phyloP scores from a whole-genome alignment of 2,797 vertebrate species.

The Pempheris klunzingeri region DNA sequence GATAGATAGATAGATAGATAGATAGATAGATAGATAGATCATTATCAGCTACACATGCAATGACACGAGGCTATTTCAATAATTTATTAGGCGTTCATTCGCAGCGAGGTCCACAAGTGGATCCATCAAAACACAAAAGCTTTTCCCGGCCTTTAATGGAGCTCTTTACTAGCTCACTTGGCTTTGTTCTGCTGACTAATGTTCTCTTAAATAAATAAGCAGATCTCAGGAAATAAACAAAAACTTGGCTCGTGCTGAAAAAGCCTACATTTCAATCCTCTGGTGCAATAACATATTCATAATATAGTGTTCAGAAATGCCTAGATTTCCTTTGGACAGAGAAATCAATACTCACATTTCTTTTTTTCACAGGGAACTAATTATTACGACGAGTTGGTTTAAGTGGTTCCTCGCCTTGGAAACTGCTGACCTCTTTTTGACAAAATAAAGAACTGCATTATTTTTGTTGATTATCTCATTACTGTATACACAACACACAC shows the following conservation, averaged over 20 bases:
- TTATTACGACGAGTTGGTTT: constrained; percentile 16
- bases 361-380: constrained; percentile 30
- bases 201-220: constrained; percentile 82
- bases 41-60: constrained; percentile 34
- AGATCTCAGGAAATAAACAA: constrained; percentile 75
- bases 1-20: constrained; percentile 23
- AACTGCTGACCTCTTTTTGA: constrained; percentile 51
- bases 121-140: constrained; percentile 75
- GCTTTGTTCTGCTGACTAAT: constrained; percentile 82
- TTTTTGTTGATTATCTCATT: constrained; percentile 30
- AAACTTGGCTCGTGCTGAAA: constrained; percentile 60
- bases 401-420: not conserved
- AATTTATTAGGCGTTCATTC: constrained; percentile 69
- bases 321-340: constrained; percentile 29
- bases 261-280: constrained; percentile 54
- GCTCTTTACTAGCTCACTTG: constrained; percentile 64
- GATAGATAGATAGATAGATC: constrained; percentile 19
- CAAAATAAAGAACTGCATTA: constrained; percentile 26
- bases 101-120: constrained; percentile 55
- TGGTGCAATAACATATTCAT: constrained; percentile 36
- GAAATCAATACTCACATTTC: constrained; percentile 39
- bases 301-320: constrained; percentile 35
- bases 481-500: not conserved
- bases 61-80: constrained; percentile 64
- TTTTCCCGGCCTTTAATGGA: constrained; percentile 75